A percentile compares a stretch with the other conserved stretches of the same genome.
Conservation (phyloP, 2,888 invertebrate species). For the Xestoiulus laeticollis region DNA sequence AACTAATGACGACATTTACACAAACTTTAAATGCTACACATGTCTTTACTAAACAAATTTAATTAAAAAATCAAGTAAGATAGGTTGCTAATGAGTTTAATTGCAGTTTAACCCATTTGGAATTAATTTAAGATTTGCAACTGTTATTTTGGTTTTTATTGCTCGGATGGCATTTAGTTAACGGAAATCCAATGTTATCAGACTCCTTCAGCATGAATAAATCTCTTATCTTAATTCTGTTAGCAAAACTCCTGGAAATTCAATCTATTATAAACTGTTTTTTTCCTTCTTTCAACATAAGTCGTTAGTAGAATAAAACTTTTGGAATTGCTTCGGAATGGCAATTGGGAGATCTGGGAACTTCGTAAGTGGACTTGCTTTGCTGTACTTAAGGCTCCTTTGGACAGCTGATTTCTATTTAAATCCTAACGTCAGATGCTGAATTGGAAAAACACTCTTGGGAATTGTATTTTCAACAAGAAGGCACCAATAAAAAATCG, state of each 20-base stretch:
- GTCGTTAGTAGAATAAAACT: slow-evolving; percentile 7
- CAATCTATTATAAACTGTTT: neutral
- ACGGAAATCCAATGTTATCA: slow-evolving; percentile 4
- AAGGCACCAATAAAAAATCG: neutral
- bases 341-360: neutral
- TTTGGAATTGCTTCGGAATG: neutral
- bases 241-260: neutral
- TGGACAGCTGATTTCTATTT: neutral
- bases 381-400: neutral
- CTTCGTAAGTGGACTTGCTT: neutral
- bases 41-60: neutral
- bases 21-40: neutral
- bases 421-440: neutral
- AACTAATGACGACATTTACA: neutral
- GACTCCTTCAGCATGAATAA: neutral
- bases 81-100: neutral
- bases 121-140: neutral
- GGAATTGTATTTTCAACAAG: neutral
- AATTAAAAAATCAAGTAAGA: neutral
- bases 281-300: neutral
- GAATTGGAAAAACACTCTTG: neutral
- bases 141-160: neutral
- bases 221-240: neutral
- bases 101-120: neutral
- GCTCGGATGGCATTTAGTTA: neutral